Base-by-base conservation (phyloP, 2,797 vertebrate genomes). In the Anguilla marmorata region DNA sequence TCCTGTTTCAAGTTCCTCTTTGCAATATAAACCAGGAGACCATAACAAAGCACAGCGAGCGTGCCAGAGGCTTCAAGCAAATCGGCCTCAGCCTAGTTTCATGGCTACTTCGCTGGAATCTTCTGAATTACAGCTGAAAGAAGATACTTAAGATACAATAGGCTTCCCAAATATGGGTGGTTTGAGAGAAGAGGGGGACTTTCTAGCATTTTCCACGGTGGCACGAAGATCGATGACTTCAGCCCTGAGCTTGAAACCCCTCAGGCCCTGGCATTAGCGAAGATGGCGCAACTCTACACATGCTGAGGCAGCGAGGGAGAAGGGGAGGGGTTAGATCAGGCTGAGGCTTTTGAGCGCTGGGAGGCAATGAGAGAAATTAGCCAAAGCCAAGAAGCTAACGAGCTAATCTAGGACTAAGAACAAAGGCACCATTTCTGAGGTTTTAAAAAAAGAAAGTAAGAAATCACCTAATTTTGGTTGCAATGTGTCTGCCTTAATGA, bases 1-100 rank as follows among this genome's bases (percentile, higher is more conserved):
- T 91, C 89, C 90, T 90, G 63, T 90, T 91, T 88, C 76, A 69
- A 37, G 89, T 91, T 92, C 91, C 90, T 86, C 85, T 90, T 60
- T 90, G 74, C 90, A 89, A 89, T 66, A 52, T 24, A 24, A 80
- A 80, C 76, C 21, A 24, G 76, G 30, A 30, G 37, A 80, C 41
- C 76, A 48, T 21, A 80, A 80, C 76, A 80, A 24, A 48, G 41
- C 45, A 48, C 45, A 80, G 41, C 19, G 5, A 50, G 14, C 37
- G 37, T 41, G 19, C 21, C 30, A 37, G 8, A 11, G 27, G 27
- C 30, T 33, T 27, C 9, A 30, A 74, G 30, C 27, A 74, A 74
- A 74, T 37, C 69, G 11, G 4, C 27, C 4, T 24, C 30, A 37
- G 12, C 27, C 11, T 74, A 12, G 8, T 30, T 74, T 37, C 30